Percentiles rank a stretch among this genome's conserved stretches.
phyloP scores from a whole-genome alignment of 2,113 vertebrate species.

The Oncorhynchus gorbuscha region DNA sequence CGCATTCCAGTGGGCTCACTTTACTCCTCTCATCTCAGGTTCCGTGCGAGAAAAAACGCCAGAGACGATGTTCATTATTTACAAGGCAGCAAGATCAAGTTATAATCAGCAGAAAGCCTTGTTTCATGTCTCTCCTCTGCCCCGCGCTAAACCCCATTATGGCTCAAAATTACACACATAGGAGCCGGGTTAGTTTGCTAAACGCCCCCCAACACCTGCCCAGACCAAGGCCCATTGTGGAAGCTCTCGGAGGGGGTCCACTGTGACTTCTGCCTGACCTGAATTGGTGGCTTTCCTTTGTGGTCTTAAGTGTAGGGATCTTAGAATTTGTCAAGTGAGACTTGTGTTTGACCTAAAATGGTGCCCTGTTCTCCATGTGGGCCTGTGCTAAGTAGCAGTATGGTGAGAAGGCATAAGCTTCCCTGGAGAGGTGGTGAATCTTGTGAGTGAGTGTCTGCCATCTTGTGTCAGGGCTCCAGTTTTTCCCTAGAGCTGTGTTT shows the following conservation, averaged over 20 bases:
- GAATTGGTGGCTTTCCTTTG: neutral
- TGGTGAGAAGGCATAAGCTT: no score
- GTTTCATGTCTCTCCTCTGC: constrained; percentile 57
- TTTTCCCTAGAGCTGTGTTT: no score
- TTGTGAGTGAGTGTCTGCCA: neutral
- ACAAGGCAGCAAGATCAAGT: constrained; percentile 75
- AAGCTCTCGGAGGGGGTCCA: neutral
- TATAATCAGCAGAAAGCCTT: constrained; percentile 70
- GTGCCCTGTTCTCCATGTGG: neutral
- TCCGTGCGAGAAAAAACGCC: constrained; percentile 78
- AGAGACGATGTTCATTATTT: constrained; percentile 83
- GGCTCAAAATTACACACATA: constrained; percentile 27
- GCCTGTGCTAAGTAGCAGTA: no score
- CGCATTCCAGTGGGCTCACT: constrained; percentile 66
- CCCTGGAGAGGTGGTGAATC: no score
- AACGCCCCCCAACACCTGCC: constrained; percentile 7
- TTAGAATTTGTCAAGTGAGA: neutral
- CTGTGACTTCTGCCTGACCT: constrained; percentile 16
- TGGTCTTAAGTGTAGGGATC: neutral
- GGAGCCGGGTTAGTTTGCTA: constrained; percentile 10
- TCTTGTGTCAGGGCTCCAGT: no score
- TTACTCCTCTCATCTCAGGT: constrained; percentile 77
- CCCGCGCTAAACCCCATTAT: constrained; percentile 23
- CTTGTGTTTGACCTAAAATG: neutral
- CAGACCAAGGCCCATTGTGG: constrained; percentile 4